Evolutionary conservation across 1,140 invertebrate species (phyloP), one percentile per base, ranked within the genome.

Genomic region (Aphaenogaster ashmeadi): DNA sequence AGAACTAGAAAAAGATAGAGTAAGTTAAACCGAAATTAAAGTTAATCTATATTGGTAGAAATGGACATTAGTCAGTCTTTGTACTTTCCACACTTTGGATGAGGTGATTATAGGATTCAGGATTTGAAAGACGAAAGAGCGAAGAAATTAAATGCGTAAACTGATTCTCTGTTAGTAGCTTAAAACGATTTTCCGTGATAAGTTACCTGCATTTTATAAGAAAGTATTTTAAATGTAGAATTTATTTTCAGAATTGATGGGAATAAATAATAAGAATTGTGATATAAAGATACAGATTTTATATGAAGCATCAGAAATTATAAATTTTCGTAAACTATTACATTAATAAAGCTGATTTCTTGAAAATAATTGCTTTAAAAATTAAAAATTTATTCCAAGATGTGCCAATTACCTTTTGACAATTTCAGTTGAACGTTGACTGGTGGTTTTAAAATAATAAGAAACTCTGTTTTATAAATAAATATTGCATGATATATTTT

Each of bases 401-500:
- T 38, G 64, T 66, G 18, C 36, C 8, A 44, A 38, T 44, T 21
- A 2, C 9, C 13, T 21, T 21, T 41, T 2, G 4, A 15, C 33
- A 9, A 18, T 60, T 41, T 44, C 15, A 41, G 8, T 33, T 1
- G 27, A n/a, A 4, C 2, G 11, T 11, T 36, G 58, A 7, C 27
- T 33, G n/a, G 1, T 18, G 3, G 38, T 62, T 5, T n/a, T 3
- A 50, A 84, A 77, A 66, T 44, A 79, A 86, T 3, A 47, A 54
- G 13, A 84, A 87, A 74, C 52, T 69, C 38, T 58, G 58, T 88
- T 89, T 87, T 88, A 84, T 92, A 93, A 92, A 92, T 92, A 92
- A 93, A 93, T 91, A 94, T 94, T 91, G 90, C 90, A 92, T 93
- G 87, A 94, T 94, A 90, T 94, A 94, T 94, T 94, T 93, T 81